Conservation (phyloP, 2,113 vertebrate genomes). For the Drymodes brunneopygia region DNA sequence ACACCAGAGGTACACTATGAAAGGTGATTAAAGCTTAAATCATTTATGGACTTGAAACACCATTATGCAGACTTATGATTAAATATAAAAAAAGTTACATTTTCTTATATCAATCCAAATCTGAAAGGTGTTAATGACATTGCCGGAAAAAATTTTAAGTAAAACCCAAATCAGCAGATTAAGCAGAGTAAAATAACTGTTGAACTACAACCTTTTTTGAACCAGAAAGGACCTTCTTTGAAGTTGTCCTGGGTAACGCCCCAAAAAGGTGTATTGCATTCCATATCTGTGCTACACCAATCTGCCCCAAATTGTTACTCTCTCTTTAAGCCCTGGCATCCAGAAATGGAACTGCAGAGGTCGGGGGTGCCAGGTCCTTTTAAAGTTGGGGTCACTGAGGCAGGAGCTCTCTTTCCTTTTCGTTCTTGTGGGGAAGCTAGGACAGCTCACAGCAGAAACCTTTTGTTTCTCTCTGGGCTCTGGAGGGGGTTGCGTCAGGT, state of each 20-base stretch:
- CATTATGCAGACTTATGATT: neutral
- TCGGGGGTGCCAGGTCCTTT: neutral
- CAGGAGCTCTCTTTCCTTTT: neutral
- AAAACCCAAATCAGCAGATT: neutral
- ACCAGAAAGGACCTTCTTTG: neutral
- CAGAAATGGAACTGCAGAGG: neutral
- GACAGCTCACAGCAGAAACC: neutral
- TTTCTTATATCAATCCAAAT: neutral
- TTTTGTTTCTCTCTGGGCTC: neutral
- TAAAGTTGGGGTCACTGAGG: neutral
- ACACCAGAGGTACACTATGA: neutral
- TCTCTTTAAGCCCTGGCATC: neutral
- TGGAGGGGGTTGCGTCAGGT: neutral
- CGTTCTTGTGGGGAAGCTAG: accelerated
- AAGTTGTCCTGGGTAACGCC: neutral
- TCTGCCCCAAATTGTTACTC: neutral
- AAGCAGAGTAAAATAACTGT: neutral
- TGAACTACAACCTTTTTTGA: neutral
- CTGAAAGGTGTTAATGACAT: neutral
- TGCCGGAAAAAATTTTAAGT: neutral
- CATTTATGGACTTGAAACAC: neutral
- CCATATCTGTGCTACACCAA: neutral
- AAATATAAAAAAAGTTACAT: neutral
- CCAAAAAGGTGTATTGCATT: neutral
- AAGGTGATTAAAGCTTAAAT: neutral